Evolutionary conservation across 2,797 vertebrate species (phyloP), one percentile per base, ranked within the genome.

Genomic region (Ctenopoma kingsleyae): DNA sequence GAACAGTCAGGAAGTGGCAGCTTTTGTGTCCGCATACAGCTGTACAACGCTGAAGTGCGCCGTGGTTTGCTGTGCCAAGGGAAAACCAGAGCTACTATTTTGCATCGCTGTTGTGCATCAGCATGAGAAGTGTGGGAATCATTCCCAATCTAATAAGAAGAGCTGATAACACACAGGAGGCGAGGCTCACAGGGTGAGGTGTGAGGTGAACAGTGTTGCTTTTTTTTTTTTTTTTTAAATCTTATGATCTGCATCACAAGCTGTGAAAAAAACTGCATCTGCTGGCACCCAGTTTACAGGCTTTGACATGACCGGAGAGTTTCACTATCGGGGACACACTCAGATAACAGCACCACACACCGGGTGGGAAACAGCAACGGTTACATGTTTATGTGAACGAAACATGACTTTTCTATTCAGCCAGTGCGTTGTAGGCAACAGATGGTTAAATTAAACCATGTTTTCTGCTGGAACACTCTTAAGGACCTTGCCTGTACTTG

Each of bases 1-100:
- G 67, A 56, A 59, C 9, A 75, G 80, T 56, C 91, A 93, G 92
- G 92, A 93, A 93, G 91, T 92, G 72, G 77, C 72, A 67, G 71
- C 76, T 67, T 81, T 71, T 63, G 80, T 81, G 80, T 83, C 74
- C 25, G 0, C 73, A 62, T 41, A 57, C 74, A 81, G 44, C 74
- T 78, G 72, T 5, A 49, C 20, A 65, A 19, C 13, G 13, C 62
- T 57, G 6, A 82, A 80, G 49, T 44, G 40, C 47, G 59, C 9
- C 9, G 5, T 16, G 20, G 13, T 32, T 13, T 36, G 60, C 25
- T 81, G 11, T 40, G 7, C 44, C 30, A 8, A 23, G 67, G 35
- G 51, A 32, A 60, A 67, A 53, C 20, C 32, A 41, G 36, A 25
- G 20, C 13, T 46, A 25, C 43, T n/a, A 17, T 19, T 59, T 32